Conservation (phyloP, 2,888 invertebrate species). For the Hypomecis punctinalis region DNA sequence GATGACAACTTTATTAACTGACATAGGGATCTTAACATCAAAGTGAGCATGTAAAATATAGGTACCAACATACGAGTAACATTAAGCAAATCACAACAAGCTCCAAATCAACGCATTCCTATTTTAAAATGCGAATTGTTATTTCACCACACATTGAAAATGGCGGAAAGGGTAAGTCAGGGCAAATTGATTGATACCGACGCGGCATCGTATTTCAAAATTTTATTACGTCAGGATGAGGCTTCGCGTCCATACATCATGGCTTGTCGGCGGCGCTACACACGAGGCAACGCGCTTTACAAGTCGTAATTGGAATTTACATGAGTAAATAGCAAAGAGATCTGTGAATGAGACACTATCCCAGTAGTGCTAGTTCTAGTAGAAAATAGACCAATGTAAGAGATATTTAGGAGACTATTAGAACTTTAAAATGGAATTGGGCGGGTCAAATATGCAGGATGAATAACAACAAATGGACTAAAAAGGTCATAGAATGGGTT, state of each 20-base stretch:
- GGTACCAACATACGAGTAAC: background rate
- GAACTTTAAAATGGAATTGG: too few species aligned
- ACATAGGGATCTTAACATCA: too few species aligned
- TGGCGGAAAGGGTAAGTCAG: slow-evolving; percentile 46
- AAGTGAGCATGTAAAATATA: background rate
- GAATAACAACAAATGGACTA: too few species aligned
- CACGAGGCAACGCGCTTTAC: background rate
- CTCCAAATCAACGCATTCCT: background rate
- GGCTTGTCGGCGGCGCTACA: slow-evolving; percentile 16
- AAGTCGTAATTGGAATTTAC: slow-evolving; percentile 5
- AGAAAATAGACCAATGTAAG: too few species aligned
- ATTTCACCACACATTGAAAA: slow-evolving; percentile 15
- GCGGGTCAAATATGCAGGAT: too few species aligned
- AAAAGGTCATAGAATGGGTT: too few species aligned
- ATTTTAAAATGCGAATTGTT: slow-evolving; percentile 19
- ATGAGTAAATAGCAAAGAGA: too few species aligned
- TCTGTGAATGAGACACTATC: background rate
- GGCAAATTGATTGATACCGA: slow-evolving; percentile 50
- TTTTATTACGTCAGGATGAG: slow-evolving; percentile 43
- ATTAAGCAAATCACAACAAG: background rate
- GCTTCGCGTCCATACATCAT: slow-evolving; percentile 42
- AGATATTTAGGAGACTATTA: too few species aligned
- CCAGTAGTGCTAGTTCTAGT: too few species aligned
- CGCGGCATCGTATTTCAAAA: slow-evolving; percentile 46
- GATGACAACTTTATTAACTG: too few species aligned